Base-by-base conservation (phyloP, 2,888 invertebrate species). In the Cremastinae sp. region DNA sequence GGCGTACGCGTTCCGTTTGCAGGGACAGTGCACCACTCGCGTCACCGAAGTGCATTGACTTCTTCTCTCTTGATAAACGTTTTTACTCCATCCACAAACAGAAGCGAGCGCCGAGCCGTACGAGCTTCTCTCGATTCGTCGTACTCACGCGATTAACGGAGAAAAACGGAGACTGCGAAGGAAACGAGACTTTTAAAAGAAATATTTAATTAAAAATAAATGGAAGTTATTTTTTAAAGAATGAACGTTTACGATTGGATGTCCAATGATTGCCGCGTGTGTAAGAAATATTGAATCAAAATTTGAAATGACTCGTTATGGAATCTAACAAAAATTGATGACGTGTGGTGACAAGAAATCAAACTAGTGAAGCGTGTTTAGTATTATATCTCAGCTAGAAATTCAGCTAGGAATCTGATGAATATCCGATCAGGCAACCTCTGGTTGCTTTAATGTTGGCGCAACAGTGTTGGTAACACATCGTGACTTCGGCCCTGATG, bases 11-110 rank as follows among this genome's bases (percentile, higher is more conserved):
- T 55, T 61, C 35, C 61, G n/a, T 51, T 66, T 47, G 62, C 14
- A 39, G 64, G 49, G 62, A 62, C 75, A 51, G 14, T 62, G 74
- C 65, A 70, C 80, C 65, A 68, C 73, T 62, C 62, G 53, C 79
- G 80, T 79, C 80, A 79, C 77, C 81, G 81, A 82, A 86, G 86
- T 86, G 84, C 87, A 86, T 86, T 85, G 87, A 86, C 87, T 85
- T 81, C 81, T 80, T 58, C 68, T 47, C 61, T 74, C 81, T 79
- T 81, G 81, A 82, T 80, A 82, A 82, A 82, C 80, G 79, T 72
- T 65, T 69, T 41, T 61, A 16, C 53, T 68, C 59, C 68, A 39
- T 55, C 39, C 56, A 14, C 56, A 51, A 18, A 5, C 2, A 28
- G 28, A 5, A 28, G 5, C 2, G 28, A 28, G 59, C 76, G 59